Evolutionary conservation across 2,888 invertebrate genomes (phyloP).

Genomic region (Barypeithes pellucidus): DNA sequence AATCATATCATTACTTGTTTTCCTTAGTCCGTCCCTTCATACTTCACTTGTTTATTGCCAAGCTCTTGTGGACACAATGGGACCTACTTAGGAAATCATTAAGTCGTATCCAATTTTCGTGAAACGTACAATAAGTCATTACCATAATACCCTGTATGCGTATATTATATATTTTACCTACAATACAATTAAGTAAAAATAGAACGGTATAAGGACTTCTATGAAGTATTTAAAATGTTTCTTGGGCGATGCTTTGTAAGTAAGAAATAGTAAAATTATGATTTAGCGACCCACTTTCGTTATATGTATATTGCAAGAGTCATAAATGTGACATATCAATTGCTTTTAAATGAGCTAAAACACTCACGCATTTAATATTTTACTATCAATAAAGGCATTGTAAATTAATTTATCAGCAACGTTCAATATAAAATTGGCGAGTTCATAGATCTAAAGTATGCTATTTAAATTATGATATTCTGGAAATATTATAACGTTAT

Average conservation of each 20-base stretch:
- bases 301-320: conserved; percentile 16
- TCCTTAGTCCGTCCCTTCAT: too few species aligned
- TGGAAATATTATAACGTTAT: conserved; percentile 3
- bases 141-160: too few species aligned
- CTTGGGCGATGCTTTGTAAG: not conserved
- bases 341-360: conserved; percentile 27
- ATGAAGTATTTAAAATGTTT: not conserved
- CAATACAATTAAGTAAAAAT: too few species aligned
- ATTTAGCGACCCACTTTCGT: conserved; percentile 12
- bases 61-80: too few species aligned
- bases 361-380: conserved; percentile 16
- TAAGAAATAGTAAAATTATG: conserved; percentile 2
- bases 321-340: conserved; percentile 26
- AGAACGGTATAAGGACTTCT: too few species aligned
- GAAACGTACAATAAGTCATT: too few species aligned
- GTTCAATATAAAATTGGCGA: conserved; percentile 17
- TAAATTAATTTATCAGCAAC: conserved; percentile 25
- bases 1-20: too few species aligned
- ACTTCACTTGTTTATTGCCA: too few species aligned
- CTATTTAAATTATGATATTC: conserved; percentile 22
- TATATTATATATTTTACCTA: too few species aligned
- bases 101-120: too few species aligned
- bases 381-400: conserved; percentile 22
- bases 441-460: conserved; percentile 4
- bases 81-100: too few species aligned